Percentiles rank a stretch among this genome's conserved stretches.
Conservation (phyloP, 2,888 invertebrate species). For the Chloromyia formosa region DNA sequence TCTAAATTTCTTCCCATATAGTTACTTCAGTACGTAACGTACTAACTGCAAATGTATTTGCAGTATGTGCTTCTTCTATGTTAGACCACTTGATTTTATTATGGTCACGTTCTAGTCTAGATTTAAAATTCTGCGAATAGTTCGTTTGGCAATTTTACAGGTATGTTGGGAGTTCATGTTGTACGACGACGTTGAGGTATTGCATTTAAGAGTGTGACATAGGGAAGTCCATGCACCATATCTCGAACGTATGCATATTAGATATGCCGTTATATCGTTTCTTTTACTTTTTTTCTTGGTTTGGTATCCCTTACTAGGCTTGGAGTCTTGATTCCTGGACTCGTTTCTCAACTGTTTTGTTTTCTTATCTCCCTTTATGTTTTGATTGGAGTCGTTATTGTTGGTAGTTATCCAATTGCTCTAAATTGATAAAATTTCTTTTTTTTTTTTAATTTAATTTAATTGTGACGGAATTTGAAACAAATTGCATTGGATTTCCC, state of each 20-base stretch:
- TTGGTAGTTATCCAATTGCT: too few relatives aligned
- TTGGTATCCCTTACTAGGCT: too few relatives aligned
- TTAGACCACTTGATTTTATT: conserved; percentile 43
- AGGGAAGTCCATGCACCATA: conserved; percentile 29
- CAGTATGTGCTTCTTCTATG: neutral
- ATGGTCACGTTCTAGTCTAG: conserved; percentile 49
- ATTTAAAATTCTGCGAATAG: conserved; percentile 50
- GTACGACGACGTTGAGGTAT: neutral
- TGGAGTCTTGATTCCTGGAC: neutral
- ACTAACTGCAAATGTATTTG: too few relatives aligned
- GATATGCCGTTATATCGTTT: conserved; percentile 33
- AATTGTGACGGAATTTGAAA: too few relatives aligned
- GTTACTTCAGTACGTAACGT: too few relatives aligned
- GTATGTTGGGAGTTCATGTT: conserved; percentile 27
- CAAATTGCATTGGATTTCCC: too few relatives aligned
- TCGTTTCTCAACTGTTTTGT: too few relatives aligned
- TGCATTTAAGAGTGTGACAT: neutral
- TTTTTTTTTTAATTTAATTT: too few relatives aligned
- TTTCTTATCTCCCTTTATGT: neutral
- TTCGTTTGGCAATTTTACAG: conserved; percentile 40
- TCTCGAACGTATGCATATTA: neutral
- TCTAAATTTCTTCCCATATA: too few relatives aligned
- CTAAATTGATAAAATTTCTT: too few relatives aligned
- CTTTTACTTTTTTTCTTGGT: too few relatives aligned
- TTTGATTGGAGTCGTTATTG: too few relatives aligned